Evolutionary conservation across 1,140 invertebrate species (phyloP), one percentile per base, ranked within the genome.

Genomic region (Drosophila leontia): DNA sequence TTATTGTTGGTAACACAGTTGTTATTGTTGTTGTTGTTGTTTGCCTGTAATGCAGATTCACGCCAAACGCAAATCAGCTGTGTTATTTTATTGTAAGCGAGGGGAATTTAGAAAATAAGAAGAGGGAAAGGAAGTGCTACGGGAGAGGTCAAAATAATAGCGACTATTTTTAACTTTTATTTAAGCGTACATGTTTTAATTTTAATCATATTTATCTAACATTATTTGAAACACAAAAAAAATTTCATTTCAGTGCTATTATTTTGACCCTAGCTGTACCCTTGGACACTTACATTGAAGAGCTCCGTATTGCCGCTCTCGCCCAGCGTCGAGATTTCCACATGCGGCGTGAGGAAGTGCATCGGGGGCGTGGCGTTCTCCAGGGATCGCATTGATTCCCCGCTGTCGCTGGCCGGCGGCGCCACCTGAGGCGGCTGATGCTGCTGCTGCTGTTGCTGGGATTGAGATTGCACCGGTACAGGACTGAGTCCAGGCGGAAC

Each of bases 331-430:
- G 96, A 97, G 93, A 98, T 97, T 94, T 98, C 97, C 26, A 98
- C 96, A 81, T 98, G 97, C 13, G 97, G 97, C 39, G 97, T 97
- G 19, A 97, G 94, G 92, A 97, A 98, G 93, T 98, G 97, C 96
- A 97, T 97, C 0, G 97, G 97, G 2, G 96, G 96, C 45, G 97
- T 97, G 13, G 96, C 96, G 91, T 97, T 97, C 82, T 97, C 96
- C 17, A 96, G 94, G 0, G 96, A 96, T 68, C 96, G 93, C 75
- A 96, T 95, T 19, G 96, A 96, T 59, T 97, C 96, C 0, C 96
- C 96, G 74, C 96, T 97, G 75, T 97, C 96, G 32, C 96, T 97
- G 19, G 75, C 55, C 93, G 94, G 12, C 93, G 62, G 76, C 12
- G 57, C 61, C 50, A 51, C 75, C 61, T 59, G 29, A 85, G 82